Evolutionary conservation across 2,888 invertebrate genomes (phyloP).

Genomic region (Rapana venosa): DNA sequence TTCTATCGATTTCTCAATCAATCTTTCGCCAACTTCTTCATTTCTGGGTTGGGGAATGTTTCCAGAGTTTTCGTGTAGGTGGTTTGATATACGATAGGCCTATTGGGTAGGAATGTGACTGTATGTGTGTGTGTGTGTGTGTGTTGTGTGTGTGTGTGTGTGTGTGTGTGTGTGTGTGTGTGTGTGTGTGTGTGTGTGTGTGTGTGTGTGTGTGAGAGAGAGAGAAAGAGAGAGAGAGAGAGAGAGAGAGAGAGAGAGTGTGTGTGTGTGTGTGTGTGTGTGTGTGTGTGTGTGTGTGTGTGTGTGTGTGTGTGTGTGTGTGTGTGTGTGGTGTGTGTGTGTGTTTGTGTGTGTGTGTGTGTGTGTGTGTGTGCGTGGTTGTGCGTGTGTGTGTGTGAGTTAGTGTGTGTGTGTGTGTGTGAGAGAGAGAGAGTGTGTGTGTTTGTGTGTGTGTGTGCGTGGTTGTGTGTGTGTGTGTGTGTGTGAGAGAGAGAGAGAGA

Average conservation of each 20-base stretch:
- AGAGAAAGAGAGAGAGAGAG: not conserved
- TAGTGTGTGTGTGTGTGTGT: no score
- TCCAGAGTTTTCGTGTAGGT: not conserved
- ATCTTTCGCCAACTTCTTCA: conserved; percentile 3
- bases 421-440: no score
- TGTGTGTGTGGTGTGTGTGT: not conserved
- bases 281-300: conserved; percentile 10
- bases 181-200: not conserved
- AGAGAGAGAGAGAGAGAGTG: not conserved
- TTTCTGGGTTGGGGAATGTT: not conserved
- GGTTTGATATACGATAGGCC: no score
- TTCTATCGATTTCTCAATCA: not conserved
- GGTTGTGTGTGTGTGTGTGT: not conserved
- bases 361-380: no score
- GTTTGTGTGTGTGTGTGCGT: not conserved
- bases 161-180: not conserved
- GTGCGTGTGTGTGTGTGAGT: no score
- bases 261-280: not conserved
- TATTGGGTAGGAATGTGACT: not conserved
- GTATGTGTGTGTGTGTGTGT: conserved; percentile 4
- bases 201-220: not conserved
- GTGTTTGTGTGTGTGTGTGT: no score
- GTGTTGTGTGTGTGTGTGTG: not conserved
- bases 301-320: conserved; percentile 10
- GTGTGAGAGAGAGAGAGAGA: not conserved